Conservation (phyloP, 1,140 invertebrate species). For the Ips nitidus region DNA sequence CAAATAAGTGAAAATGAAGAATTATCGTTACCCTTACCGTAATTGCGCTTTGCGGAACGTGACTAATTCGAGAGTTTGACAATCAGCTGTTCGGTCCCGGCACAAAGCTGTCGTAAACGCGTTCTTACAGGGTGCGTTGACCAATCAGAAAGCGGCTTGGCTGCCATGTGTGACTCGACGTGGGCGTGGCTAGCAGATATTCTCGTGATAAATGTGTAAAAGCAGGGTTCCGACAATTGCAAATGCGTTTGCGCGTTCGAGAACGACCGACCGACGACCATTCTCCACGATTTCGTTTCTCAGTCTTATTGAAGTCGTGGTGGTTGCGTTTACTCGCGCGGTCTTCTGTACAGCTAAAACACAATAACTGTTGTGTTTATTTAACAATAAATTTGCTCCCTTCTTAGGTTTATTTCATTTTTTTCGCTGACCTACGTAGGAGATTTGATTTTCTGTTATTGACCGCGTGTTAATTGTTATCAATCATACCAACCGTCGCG, state of each 20-base stretch:
- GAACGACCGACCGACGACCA: conserved; percentile 2
- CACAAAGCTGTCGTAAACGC: background rate
- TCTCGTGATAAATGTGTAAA: conserved; percentile 20
- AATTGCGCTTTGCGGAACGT: conserved; percentile 4
- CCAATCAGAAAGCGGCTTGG: conserved; percentile 6
- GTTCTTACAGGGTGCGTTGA: background rate
- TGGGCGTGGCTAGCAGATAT: conserved; percentile 12
- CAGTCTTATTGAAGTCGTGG: conserved; percentile 18
- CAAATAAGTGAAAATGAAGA: conserved; percentile 1
- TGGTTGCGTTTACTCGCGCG: conserved; percentile 11
- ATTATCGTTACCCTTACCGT: conserved; percentile 6
- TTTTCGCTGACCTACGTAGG: background rate
- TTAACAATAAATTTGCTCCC: conserved; percentile 5
- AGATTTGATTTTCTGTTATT: too few relatives aligned
- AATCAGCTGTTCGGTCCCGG: conserved; percentile 17
- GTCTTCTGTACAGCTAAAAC: background rate
- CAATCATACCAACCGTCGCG: too few relatives aligned
- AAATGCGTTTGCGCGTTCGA: conserved; percentile 8
- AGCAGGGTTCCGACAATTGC: conserved; percentile 1
- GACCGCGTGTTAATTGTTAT: too few relatives aligned
- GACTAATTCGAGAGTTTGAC: conserved; percentile 16
- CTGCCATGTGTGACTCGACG: conserved; percentile 5
- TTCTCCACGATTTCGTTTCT: conserved; percentile 5
- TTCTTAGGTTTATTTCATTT: conserved; percentile 13
- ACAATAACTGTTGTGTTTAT: conserved; percentile 13